Evolutionary conservation across 2,888 invertebrate species (phyloP), one percentile per base, ranked within the genome.

Genomic region (Diadromus collaris): DNA sequence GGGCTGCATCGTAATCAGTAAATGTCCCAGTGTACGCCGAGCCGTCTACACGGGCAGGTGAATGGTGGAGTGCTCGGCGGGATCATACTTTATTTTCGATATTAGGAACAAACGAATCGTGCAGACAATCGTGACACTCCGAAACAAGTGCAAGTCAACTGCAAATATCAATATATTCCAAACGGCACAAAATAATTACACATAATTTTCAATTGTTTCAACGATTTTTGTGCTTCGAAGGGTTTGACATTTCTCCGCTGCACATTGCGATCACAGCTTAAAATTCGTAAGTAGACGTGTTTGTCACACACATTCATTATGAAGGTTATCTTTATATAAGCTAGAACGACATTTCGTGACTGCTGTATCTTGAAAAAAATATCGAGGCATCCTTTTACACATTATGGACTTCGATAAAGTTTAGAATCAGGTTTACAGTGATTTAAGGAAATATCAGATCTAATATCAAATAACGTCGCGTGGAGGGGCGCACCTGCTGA

Each of bases 1-100:
- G 63, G 44, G 63, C 54, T 24, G 56, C 65, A n/a, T 58, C 34
- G 65, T 46, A 58, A 67, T 67, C 67, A 63, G 63, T 46, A 56
- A 19, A 63, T 21, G 64, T 29, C 56, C 38, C 73, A 78, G 78
- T 78, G 71, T 75, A 71, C 70, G 75, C 67, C 51, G 71, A 78
- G 70, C 71, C 75, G 78, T 78, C 75, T 51, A 78, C 71, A 41
- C 75, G 67, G 61, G 46, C 61, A 75, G 71, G 75, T 63, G 75
- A 70, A 46, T 61, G 38, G 69, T 67, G n/a, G 48, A 69, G 70
- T 74, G 70, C 54, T 71, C 65, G 63, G 51, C 63, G n/a, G 19
- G 19, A 44, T 67, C 6, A 41, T 44, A 48, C 21, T 24, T 10
- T 63, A 24, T 41, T 16, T 16, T 63, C 24, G 7, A 5, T 63